Conservation (phyloP, 1,140 invertebrate genomes). For the Ceratitis capitata region DNA sequence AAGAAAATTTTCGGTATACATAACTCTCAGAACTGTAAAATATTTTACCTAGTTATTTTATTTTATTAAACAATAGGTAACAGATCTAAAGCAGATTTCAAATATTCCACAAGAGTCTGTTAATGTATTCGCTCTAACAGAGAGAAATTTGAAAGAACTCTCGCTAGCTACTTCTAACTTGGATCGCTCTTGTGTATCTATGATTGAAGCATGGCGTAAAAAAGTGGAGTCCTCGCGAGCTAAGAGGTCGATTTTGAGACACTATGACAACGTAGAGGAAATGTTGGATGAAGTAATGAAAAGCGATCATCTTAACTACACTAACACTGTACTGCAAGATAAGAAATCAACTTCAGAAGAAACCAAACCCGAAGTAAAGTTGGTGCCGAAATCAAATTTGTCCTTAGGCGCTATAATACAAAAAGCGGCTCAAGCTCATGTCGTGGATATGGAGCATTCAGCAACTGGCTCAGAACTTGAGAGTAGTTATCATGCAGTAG, state of each 20-base stretch:
- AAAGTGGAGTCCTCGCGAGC: slow-evolving; percentile 56
- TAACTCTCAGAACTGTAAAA: background rate
- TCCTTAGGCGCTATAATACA: slow-evolving; percentile 40
- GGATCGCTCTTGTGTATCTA: slow-evolving; percentile 47
- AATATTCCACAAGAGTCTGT: slow-evolving; percentile 42
- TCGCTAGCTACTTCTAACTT: slow-evolving; percentile 41
- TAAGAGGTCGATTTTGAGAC: slow-evolving; percentile 51
- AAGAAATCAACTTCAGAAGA: background rate
- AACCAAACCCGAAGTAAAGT: background rate
- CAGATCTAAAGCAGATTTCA: background rate
- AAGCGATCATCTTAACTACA: slow-evolving; percentile 54
- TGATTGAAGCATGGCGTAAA: slow-evolving; percentile 60
- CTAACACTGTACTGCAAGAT: slow-evolving; percentile 44
- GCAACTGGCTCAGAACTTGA: slow-evolving; percentile 44
- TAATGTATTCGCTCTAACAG: slow-evolving; percentile 58
- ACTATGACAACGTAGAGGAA: slow-evolving; percentile 50
- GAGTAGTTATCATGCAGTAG: slow-evolving; percentile 54
- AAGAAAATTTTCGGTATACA: background rate
- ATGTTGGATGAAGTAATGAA: slow-evolving; percentile 54
- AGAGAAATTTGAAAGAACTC: slow-evolving; percentile 56
- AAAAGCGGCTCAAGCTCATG: slow-evolving; percentile 38
- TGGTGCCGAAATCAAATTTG: background rate
- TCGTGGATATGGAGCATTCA: background rate
- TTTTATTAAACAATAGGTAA: background rate
- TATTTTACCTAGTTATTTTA: background rate